phyloP scores from a whole-genome alignment of 2,797 vertebrate genomes.

The Squalus acanthias region DNA sequence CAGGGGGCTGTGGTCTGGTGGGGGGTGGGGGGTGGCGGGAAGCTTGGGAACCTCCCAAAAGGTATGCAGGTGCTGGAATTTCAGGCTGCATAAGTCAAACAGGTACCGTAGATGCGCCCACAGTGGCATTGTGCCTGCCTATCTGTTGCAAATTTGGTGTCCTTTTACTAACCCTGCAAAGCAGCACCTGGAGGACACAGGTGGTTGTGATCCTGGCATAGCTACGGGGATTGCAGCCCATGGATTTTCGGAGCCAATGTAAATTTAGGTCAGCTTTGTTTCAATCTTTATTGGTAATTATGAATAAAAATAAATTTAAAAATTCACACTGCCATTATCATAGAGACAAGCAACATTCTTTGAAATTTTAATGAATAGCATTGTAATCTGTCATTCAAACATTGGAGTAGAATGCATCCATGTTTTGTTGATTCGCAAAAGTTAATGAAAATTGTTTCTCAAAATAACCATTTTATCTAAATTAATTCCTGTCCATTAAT shows the following conservation, averaged over 20 bases:
- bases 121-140: neutral
- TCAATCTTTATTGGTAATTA: neutral
- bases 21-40: neutral
- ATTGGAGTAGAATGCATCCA: neutral
- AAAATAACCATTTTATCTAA: neutral
- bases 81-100: neutral
- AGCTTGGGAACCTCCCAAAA: neutral
- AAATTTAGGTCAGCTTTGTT: neutral
- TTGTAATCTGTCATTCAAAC: neutral
- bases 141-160: neutral
- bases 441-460: neutral
- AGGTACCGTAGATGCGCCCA: neutral
- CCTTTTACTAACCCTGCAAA: neutral
- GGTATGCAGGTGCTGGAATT: neutral
- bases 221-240: neutral
- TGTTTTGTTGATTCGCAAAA: neutral
- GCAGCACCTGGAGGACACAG: neutral
- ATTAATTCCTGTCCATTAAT: neutral
- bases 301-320: neutral
- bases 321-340: neutral
- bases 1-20: neutral
- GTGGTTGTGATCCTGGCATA: neutral
- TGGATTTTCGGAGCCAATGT: neutral
- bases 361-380: neutral
- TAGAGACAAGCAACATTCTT: neutral